phyloP scores from a whole-genome alignment of 1,140 invertebrate genomes.

The Euborellia annulipes region DNA sequence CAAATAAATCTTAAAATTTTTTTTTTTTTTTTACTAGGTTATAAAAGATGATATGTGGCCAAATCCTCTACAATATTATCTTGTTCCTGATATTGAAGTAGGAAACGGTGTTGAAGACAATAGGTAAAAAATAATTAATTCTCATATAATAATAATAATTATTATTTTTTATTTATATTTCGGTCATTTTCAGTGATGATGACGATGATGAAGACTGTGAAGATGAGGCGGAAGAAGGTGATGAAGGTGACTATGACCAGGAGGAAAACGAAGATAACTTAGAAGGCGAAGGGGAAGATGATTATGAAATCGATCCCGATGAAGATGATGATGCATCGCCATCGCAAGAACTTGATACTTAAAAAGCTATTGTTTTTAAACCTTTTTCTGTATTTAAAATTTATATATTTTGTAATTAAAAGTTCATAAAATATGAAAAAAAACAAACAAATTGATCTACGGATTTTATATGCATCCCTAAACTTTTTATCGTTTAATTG shows the following conservation, averaged over 20 bases:
- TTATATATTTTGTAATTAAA: too few relatives aligned
- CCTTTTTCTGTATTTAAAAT: too few relatives aligned
- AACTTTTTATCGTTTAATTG: too few relatives aligned
- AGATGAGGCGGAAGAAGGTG: conserved; percentile 30
- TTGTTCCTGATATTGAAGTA: conserved; percentile 62
- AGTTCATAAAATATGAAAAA: too few relatives aligned
- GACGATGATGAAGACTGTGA: conserved; percentile 34
- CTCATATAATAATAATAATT: conserved; percentile 28
- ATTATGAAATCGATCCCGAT: conserved; percentile 27
- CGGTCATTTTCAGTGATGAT: too few relatives aligned
- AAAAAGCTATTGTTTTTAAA: too few relatives aligned
- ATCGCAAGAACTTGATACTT: too few relatives aligned
- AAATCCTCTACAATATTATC: conserved; percentile 74
- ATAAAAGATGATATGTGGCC: conserved; percentile 84
- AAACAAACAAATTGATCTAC: too few relatives aligned
- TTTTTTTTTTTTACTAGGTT: conserved; percentile 24
- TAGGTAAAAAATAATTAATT: conserved; percentile 32
- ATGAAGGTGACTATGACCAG: conserved; percentile 26
- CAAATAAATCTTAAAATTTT: too few relatives aligned
- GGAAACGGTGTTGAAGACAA: conserved; percentile 43
- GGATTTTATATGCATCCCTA: too few relatives aligned
- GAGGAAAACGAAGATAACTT: too few relatives aligned
- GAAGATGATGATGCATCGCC: conserved; percentile 18
- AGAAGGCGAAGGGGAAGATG: conserved; percentile 27
- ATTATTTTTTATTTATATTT: too few relatives aligned